Conservation (phyloP, 2,113 vertebrate species). For the Oryzias curvinotus region DNA sequence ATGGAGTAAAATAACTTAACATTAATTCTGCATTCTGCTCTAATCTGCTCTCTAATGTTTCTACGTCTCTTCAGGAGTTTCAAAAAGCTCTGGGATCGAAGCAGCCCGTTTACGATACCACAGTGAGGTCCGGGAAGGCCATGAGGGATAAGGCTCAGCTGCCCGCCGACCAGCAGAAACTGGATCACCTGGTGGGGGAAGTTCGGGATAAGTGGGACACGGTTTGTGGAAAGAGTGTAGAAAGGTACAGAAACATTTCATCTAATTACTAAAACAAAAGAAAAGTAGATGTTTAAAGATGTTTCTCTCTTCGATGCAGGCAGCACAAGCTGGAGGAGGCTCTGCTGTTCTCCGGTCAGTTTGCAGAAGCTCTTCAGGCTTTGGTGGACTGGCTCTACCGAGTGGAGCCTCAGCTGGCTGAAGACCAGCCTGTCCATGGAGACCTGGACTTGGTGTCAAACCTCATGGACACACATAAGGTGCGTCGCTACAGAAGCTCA, state of each 20-base stretch:
- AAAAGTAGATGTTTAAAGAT: not conserved
- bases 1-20: not conserved
- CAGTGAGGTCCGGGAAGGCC: conserved; percentile 90
- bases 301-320: conserved; percentile 63
- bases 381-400: conserved; percentile 98
- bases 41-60: not conserved
- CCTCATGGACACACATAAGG: conserved; percentile 98
- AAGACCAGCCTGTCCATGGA: conserved; percentile 94
- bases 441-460: conserved; percentile 98
- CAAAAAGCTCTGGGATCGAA: conserved; percentile 96
- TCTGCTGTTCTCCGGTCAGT: conserved; percentile 96
- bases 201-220: conserved; percentile 99
- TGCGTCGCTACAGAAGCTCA: conserved; percentile 29
- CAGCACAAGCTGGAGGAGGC: conserved; percentile 99
- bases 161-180: conserved; percentile 86
- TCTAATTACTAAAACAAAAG: conserved; percentile 7
- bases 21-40: rapidly evolving
- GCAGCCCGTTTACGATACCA: conserved; percentile 97
- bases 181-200: conserved; percentile 93
- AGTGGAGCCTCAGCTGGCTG: conserved; percentile 93
- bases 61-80: conserved; percentile 84
- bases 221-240: conserved; percentile 97
- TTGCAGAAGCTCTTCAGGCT: conserved; percentile 95
- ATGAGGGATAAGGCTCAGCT: conserved; percentile 94
- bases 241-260: conserved; percentile 77